Evolutionary conservation across 2,888 invertebrate species (phyloP).

Genomic region (Disparrhopalites patrizii): DNA sequence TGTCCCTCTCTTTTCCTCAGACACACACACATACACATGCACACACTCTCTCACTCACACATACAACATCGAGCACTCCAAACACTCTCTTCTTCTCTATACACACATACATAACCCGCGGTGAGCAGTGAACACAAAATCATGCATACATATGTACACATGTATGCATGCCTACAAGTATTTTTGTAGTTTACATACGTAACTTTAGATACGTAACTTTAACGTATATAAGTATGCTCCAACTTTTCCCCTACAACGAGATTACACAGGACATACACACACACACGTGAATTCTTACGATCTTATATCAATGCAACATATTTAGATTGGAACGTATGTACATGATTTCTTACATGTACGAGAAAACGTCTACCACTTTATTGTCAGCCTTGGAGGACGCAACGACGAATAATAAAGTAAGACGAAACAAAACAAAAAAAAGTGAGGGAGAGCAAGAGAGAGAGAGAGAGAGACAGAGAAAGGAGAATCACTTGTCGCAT

Average conservation of each 20-base stretch:
- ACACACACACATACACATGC: neutral
- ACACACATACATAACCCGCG: neutral
- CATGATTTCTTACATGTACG: no score
- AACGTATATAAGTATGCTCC: no score
- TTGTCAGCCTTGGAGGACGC: constrained; percentile 25
- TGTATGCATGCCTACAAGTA: neutral
- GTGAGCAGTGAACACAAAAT: neutral
- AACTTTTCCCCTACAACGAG: no score
- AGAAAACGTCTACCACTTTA: constrained; percentile 26
- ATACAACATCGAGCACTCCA: no score
- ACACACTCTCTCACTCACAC: neutral
- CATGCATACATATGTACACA: neutral
- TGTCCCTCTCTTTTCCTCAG: neutral
- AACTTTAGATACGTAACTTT: neutral
- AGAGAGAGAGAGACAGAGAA: no score
- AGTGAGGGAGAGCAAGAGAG: no score
- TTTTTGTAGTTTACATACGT: neutral
- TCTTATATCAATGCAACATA: no score
- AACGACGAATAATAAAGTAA: constrained; percentile 1
- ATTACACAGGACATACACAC: neutral
- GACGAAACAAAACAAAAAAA: no score
- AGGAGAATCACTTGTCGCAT: constrained; percentile 26
- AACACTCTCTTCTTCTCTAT: no score
- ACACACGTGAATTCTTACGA: neutral
- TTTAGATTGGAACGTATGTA: no score